phyloP scores from a whole-genome alignment of 2,888 invertebrate genomes.

The Patella ulyssiponensis region DNA sequence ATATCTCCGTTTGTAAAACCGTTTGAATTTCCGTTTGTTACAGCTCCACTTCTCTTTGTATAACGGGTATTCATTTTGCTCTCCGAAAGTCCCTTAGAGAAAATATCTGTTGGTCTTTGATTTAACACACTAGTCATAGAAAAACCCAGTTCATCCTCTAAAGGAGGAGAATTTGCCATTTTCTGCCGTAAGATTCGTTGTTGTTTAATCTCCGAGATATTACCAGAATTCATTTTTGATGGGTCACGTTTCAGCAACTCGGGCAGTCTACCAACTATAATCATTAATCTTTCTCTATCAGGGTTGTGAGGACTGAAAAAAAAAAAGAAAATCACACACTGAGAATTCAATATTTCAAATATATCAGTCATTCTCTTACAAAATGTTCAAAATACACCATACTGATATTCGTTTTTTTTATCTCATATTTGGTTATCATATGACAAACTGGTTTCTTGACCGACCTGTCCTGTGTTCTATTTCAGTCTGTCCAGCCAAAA shows the following conservation, averaged over 20 bases:
- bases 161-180: background rate
- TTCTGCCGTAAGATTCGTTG: constrained; percentile 11
- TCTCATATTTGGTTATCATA: too few relatives aligned
- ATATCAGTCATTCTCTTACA: too few relatives aligned
- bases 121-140: constrained; percentile 65
- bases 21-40: constrained; percentile 30
- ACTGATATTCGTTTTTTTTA: too few relatives aligned
- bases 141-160: constrained; percentile 50
- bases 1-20: constrained; percentile 54
- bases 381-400: too few relatives aligned
- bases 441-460: too few relatives aligned
- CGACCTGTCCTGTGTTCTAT: too few relatives aligned
- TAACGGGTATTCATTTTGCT: constrained; percentile 70
- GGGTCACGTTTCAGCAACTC: constrained; percentile 54
- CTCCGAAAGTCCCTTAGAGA: constrained; percentile 62
- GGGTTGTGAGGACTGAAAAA: constrained; percentile 69
- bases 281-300: constrained; percentile 64
- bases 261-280: constrained; percentile 59
- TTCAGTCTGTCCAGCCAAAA: too few relatives aligned
- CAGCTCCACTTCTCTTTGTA: constrained; percentile 50
- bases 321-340: background rate
- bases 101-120: constrained; percentile 59
- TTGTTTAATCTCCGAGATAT: constrained; percentile 16
- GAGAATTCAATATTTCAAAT: too few relatives aligned
- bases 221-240: constrained; percentile 40